A percentile compares a stretch with the other conserved stretches of the same genome.
These are phyloP conservation scores for Drosophila tani DNA, from an alignment of 1,140 invertebrate genomes.

Conservation along the genomic window DNA sequence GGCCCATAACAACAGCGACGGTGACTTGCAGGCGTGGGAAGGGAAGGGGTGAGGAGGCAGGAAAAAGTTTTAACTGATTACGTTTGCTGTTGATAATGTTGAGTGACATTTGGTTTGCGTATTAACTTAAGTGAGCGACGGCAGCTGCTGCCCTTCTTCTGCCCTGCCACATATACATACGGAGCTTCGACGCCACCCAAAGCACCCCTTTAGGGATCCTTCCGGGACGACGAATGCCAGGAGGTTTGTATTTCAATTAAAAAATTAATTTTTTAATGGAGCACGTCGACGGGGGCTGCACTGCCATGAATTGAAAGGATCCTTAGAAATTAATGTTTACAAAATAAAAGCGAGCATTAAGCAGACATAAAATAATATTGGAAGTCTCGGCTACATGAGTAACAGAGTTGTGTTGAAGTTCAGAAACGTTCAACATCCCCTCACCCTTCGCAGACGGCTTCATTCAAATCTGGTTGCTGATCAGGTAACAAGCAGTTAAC, in stretches of 20 bases:
- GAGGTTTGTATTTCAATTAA: constrained; percentile 78
- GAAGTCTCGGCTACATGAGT: background rate
- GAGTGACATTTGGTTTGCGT: constrained; percentile 81
- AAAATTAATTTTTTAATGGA: constrained; percentile 74
- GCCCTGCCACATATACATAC: background rate
- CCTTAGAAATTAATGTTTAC: constrained; percentile 61
- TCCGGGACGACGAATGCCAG: constrained; percentile 54
- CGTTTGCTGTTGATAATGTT: constrained; percentile 80
- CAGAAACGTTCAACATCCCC: background rate
- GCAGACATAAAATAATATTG: background rate
- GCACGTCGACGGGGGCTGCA: constrained; percentile 17
- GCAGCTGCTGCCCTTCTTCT: constrained; percentile 11
- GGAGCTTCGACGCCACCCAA: constrained; percentile 14
- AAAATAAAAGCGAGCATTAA: constrained; percentile 9
- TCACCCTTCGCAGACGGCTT: background rate
- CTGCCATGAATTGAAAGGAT: constrained; percentile 34
- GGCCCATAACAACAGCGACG: constrained; percentile 43
- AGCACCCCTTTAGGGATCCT: constrained; percentile 20
- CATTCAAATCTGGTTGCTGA: constrained; percentile 3
- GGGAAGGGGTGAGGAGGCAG: constrained; percentile 7
- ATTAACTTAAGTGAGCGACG: constrained; percentile 80
- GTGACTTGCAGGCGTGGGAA: constrained; percentile 1
- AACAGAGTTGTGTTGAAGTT: background rate
- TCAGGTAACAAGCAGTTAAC: constrained; percentile 33
- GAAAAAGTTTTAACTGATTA: constrained; percentile 81